Conservation (phyloP, 2,888 invertebrate species). For the Sinopyrophorus schimmeli region DNA sequence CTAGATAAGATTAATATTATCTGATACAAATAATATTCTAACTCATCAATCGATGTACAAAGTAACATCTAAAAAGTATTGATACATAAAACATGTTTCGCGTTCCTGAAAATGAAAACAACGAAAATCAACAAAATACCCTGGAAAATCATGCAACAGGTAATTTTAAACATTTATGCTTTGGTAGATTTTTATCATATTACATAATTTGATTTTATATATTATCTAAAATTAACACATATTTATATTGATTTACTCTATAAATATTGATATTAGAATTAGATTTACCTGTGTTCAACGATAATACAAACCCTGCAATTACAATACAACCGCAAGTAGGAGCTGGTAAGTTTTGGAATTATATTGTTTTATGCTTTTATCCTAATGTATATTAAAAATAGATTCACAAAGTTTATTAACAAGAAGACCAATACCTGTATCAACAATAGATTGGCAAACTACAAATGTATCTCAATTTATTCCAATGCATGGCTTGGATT, state of each 20-base stretch:
- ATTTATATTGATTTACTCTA: not conserved
- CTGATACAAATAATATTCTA: not conserved
- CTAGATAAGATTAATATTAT: slow-evolving; percentile 19
- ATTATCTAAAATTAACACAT: not conserved
- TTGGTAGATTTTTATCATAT: not conserved
- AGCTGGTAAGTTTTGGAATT: slow-evolving; percentile 8
- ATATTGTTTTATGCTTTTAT: too few relatives aligned
- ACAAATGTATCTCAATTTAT: slow-evolving; percentile 63
- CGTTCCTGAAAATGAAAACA: slow-evolving; percentile 1
- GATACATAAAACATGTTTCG: slow-evolving; percentile 15
- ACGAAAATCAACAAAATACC: slow-evolving; percentile 8
- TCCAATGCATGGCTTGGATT: slow-evolving; percentile 70
- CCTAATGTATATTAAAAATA: slow-evolving; percentile 3
- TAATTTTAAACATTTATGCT: slow-evolving; percentile 1
- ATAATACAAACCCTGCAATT: slow-evolving; percentile 18
- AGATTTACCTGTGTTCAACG: slow-evolving; percentile 31
- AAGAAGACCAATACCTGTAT: slow-evolving; percentile 63
- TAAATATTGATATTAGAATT: slow-evolving; percentile 20
- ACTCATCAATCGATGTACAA: not conserved
- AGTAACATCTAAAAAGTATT: not conserved
- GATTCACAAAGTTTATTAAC: slow-evolving; percentile 35
- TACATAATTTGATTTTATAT: not conserved
- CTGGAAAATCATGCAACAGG: slow-evolving; percentile 18
- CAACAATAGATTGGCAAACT: slow-evolving; percentile 64
- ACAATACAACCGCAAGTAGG: slow-evolving; percentile 27